A percentile compares a stretch with the other conserved stretches of the same genome.
These are phyloP conservation scores for Micromussa lordhowensis DNA, from an alignment of 92 coral and sea anemone species.

Conservation along the genomic window DNA sequence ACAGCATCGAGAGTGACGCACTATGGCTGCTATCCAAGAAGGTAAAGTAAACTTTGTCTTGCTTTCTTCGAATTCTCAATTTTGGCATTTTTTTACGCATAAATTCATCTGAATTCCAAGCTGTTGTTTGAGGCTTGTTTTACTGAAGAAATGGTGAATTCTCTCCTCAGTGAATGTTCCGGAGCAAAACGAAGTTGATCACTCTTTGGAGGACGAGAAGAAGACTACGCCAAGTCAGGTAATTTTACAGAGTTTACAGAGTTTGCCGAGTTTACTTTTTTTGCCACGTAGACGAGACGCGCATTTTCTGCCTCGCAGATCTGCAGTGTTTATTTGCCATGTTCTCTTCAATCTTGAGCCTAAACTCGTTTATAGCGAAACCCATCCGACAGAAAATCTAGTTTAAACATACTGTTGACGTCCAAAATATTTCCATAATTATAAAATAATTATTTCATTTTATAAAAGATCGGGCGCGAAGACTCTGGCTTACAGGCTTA, in stretches of 20 bases:
- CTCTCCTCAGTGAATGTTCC: not conserved
- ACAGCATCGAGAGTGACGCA: not conserved
- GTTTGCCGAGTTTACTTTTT: no score
- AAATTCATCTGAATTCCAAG: not conserved
- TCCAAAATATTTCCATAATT: no score
- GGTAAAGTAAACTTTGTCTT: not conserved
- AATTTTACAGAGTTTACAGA: not conserved
- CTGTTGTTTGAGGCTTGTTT: not conserved
- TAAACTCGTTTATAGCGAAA: no score
- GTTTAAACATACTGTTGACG: no score
- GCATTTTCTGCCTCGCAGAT: not conserved
- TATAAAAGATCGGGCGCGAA: no score
- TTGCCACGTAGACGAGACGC: no score
- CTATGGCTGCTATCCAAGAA: not conserved
- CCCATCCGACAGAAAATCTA: not conserved
- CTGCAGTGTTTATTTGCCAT: not conserved
- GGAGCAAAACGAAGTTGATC: not conserved
- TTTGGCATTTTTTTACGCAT: not conserved
- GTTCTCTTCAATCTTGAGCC: not conserved
- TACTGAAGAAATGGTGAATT: not conserved
- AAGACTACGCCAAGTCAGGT: not conserved
- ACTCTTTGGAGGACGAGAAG: not conserved
- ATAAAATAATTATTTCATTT: no score
- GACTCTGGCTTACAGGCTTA: no score
- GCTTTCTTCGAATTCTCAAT: not conserved